Base-by-base conservation (phyloP, 1,140 invertebrate species). In the Drosophila repletoides region DNA sequence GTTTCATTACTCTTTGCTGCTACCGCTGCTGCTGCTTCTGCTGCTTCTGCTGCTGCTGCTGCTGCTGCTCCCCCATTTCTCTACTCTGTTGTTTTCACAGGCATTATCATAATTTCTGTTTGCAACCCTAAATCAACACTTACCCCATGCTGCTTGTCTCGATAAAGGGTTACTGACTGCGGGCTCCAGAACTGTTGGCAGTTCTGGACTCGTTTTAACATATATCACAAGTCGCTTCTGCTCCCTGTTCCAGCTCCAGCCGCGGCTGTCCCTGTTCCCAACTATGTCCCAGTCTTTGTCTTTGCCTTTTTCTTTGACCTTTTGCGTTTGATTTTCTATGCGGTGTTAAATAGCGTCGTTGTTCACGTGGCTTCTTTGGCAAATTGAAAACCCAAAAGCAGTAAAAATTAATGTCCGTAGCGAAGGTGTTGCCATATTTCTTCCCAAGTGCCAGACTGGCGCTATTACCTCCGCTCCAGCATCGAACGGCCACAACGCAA, bases 31-130 rank as follows among this genome's bases (percentile, higher is more conserved):
- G 31, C 29, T 14, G 22, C 5, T 10, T 5, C 14, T 45, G 7
- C 1, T 48, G 17, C 26, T 7, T 21, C 38, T 29, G 21, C 19
- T 28, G 12, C 12, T 36, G 22, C 6, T 7, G 31, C 29, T 14
- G 22, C 5, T 10, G 5, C 14, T 45, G 7, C 1, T 4, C 9
- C 12, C 10, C 21, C 48, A 12, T 55, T 33, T 34, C 52, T 43
- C 61, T 34, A 10, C 49, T 38, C 53, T 45, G 52, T 79, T 83
- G 79, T 83, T 83, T 83, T 83, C 79, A 86, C 84, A 86, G 76
- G 79, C 86, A 88, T 88, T 88, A 88, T 88, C 84, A 88, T 88
- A 88, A 88, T 88, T 88, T 88, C 72, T 88, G 84, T 88, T 88
- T 88, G 79, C 84, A 84, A 88, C 79, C 84, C 84, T 88, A 88